Conservation (phyloP, 2,888 invertebrate genomes). For the Amiota minor region DNA sequence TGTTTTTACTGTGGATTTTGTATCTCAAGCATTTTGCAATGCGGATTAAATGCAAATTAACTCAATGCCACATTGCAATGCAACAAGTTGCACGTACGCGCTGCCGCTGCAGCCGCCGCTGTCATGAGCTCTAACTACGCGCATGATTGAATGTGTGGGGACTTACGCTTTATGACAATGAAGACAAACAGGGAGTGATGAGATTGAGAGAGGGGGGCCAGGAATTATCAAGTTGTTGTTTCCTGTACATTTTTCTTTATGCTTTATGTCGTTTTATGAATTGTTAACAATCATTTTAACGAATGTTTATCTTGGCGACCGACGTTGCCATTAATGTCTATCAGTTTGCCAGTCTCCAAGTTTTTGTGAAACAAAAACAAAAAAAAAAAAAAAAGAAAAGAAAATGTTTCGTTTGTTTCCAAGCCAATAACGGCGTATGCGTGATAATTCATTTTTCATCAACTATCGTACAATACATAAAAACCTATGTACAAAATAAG, state of each 20-base stretch:
- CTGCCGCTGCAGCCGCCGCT: not conserved
- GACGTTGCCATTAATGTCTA: too few relatives aligned
- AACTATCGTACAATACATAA: too few relatives aligned
- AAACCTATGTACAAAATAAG: too few relatives aligned
- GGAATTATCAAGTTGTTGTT: conserved; percentile 44
- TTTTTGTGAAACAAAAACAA: too few relatives aligned
- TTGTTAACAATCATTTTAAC: conserved; percentile 23
- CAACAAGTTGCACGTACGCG: conserved; percentile 62
- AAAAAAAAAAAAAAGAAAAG: not conserved
- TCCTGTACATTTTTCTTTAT: conserved; percentile 8
- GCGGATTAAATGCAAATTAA: conserved; percentile 65
- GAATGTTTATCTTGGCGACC: not conserved
- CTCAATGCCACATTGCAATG: conserved; percentile 41
- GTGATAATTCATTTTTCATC: not conserved
- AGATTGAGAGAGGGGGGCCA: not conserved
- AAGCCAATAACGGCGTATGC: not conserved
- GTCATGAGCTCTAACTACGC: conserved; percentile 4
- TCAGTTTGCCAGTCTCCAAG: too few relatives aligned
- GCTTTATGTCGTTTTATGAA: conserved; percentile 22
- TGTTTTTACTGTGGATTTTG: conserved; percentile 35
- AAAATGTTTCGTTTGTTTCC: too few relatives aligned
- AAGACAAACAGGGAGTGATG: not conserved
- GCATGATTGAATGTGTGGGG: conserved; percentile 19
- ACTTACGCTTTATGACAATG: not conserved
- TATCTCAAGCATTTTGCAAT: conserved; percentile 35